A percentile compares a stretch with the other conserved stretches of the same genome.
Evolutionary conservation across 2,113 vertebrate genomes (phyloP).

Genomic region (Eonycteris spelaea): DNA sequence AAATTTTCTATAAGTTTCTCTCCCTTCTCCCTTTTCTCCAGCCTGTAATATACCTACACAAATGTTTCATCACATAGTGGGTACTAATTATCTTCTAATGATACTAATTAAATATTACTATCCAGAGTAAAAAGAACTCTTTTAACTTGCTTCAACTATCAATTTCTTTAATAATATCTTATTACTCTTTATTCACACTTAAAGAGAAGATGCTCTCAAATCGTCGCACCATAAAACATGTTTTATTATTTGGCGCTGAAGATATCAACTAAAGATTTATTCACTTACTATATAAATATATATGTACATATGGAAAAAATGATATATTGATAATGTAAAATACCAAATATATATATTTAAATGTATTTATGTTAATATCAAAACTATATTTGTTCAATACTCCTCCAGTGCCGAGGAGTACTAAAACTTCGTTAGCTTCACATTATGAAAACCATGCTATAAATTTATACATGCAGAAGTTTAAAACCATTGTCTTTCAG

Average conservation of each 20-base stretch:
- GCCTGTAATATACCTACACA: not conserved
- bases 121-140: not conserved
- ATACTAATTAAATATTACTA: not conserved
- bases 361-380: conserved; percentile 41
- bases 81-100: not conserved
- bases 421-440: conserved; percentile 62
- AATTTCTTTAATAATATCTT: not conserved
- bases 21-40: not conserved
- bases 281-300: not conserved
- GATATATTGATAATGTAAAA: not conserved
- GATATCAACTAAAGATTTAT: conserved; percentile 11
- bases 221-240: not conserved
- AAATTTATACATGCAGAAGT: conserved; percentile 19
- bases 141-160: conserved; percentile 12
- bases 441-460: conserved; percentile 66
- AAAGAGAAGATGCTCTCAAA: not conserved
- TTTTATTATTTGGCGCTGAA: conserved; percentile 16
- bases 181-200: not conserved
- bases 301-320: not conserved
- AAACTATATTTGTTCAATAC: conserved; percentile 68
- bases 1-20: not conserved
- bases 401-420: conserved; percentile 50
- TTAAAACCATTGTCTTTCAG: conserved; percentile 48
- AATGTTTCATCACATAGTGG: not conserved
- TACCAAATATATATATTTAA: not conserved